These are phyloP conservation scores for Congeria kusceri DNA, from an alignment of 2,888 invertebrate species.

Conservation along the genomic window DNA sequence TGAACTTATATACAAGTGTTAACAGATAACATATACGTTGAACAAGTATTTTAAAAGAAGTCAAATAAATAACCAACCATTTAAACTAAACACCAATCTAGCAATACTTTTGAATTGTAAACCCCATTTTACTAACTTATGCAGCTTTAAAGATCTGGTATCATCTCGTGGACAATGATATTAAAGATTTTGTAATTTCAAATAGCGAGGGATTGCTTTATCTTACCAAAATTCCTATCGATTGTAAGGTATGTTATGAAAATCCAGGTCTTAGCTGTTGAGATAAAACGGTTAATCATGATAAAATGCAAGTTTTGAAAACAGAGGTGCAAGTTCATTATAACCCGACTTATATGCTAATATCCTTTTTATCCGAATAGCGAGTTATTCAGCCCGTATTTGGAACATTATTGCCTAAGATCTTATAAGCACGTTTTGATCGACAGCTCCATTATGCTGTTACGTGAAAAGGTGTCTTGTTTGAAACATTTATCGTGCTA, in stretches of 20 bases:
- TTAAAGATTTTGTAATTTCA: neutral
- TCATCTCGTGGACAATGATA: neutral
- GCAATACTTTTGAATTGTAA: too few relatives aligned
- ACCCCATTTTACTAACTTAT: too few relatives aligned
- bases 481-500: conserved; percentile 35
- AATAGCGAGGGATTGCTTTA: conserved; percentile 20
- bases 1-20: too few relatives aligned
- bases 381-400: neutral
- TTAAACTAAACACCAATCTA: too few relatives aligned
- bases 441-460: conserved; percentile 23
- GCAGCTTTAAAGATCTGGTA: too few relatives aligned
- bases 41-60: too few relatives aligned
- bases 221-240: conserved; percentile 36
- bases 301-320: conserved; percentile 12
- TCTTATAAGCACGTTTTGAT: conserved; percentile 14
- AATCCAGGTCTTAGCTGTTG: neutral
- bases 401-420: neutral
- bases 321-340: conserved; percentile 31
- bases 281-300: conserved; percentile 4
- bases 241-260: conserved; percentile 25
- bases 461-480: conserved; percentile 42
- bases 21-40: too few relatives aligned
- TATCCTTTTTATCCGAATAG: conserved; percentile 1
- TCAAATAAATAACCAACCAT: too few relatives aligned
- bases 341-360: conserved; percentile 7